Evolutionary conservation across 2,888 invertebrate species (phyloP).

Genomic region (Pristionchus maxplancki): DNA sequence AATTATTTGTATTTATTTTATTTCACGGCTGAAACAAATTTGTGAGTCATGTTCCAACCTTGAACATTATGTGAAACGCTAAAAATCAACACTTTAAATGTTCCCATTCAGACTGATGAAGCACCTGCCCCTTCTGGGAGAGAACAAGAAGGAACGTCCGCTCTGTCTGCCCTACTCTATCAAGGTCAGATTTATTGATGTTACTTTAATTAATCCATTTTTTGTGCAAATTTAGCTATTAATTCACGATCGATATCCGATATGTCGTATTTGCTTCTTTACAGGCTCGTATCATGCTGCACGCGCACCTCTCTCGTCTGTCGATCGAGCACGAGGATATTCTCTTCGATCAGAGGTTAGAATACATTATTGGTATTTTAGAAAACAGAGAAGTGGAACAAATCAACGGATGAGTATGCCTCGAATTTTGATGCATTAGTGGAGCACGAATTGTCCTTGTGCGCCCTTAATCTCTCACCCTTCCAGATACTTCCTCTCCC

Average conservation of each 20-base stretch:
- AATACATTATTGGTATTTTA: too few species aligned
- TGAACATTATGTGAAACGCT: too few species aligned
- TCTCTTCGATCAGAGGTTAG: conserved; percentile 60
- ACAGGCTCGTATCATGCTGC: conserved; percentile 90
- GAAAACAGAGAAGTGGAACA: too few species aligned
- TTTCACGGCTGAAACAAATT: too few species aligned
- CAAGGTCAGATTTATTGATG: conserved; percentile 53
- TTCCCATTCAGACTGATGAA: conserved; percentile 84
- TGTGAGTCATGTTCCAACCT: too few species aligned
- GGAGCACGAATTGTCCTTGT: background rate
- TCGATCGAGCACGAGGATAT: conserved; percentile 78
- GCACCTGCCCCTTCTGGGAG: conserved; percentile 89
- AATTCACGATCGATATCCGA: too few species aligned
- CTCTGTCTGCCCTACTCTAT: conserved; percentile 84
- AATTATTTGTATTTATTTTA: too few species aligned
- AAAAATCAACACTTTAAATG: too few species aligned
- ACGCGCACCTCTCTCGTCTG: conserved; percentile 93
- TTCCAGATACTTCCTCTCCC: conserved; percentile 78
- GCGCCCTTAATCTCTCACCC: conserved; percentile 54
- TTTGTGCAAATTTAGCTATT: too few species aligned
- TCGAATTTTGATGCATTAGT: background rate
- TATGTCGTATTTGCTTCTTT: conserved; percentile 79
- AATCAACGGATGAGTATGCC: too few species aligned
- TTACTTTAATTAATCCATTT: too few species aligned
- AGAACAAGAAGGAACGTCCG: conserved; percentile 96